Evolutionary conservation across 2,888 invertebrate genomes (phyloP).

Genomic region (Agriopis aurantiaria): DNA sequence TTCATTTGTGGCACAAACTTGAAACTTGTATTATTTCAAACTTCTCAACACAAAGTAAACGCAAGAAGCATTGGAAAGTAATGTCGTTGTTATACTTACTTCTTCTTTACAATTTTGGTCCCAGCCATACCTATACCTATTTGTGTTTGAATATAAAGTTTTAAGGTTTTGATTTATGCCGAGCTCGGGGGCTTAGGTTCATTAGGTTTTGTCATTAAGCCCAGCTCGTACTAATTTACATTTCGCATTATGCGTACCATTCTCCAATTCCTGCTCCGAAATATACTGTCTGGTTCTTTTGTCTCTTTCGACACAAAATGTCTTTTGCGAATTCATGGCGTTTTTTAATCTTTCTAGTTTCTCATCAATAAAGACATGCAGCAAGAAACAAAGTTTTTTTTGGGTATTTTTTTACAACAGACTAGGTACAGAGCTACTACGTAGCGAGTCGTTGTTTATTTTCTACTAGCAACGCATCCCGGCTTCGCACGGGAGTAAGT

Average conservation of each 20-base stretch:
- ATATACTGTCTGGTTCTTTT: slow-evolving; percentile 5
- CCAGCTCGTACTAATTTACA: slow-evolving; percentile 12
- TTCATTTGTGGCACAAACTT: neutral
- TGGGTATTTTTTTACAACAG: too few species aligned
- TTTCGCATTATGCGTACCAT: slow-evolving; percentile 9
- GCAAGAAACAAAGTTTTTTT: too few species aligned
- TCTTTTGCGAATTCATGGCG: too few species aligned
- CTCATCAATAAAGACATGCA: too few species aligned
- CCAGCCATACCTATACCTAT: neutral
- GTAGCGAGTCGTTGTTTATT: too few species aligned
- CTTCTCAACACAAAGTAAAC: neutral
- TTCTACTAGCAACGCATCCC: too few species aligned
- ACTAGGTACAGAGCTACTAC: too few species aligned
- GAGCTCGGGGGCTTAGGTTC: slow-evolving; percentile 5
- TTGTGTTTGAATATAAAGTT: slow-evolving; percentile 1
- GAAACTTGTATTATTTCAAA: neutral
- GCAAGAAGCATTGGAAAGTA: neutral
- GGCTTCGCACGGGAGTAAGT: too few species aligned
- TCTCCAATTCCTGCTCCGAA: slow-evolving; percentile 1
- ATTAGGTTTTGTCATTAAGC: slow-evolving; percentile 19
- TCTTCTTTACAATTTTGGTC: neutral
- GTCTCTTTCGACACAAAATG: neutral
- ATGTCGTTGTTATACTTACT: neutral
- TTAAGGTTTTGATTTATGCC: slow-evolving; percentile 9
- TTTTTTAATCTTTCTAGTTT: too few species aligned